Conservation (phyloP, 2,888 invertebrate species). For the Cantharis rufa region DNA sequence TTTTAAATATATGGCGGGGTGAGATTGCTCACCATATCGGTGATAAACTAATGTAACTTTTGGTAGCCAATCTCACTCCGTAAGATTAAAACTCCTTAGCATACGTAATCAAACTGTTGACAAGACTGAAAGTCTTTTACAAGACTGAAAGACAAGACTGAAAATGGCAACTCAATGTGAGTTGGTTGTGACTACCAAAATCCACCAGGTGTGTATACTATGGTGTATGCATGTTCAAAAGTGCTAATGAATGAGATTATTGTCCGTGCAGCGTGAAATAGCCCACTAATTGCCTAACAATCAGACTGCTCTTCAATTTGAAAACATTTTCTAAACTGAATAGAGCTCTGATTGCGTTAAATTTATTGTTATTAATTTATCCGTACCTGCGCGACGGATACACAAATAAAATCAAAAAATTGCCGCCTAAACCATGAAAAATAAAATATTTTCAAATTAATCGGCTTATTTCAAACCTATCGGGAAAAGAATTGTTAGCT, state of each 20-base stretch:
- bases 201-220: slow-evolving; percentile 19
- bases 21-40: neutral
- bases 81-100: neutral
- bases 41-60: neutral
- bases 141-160: too few relatives aligned
- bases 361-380: slow-evolving; percentile 31
- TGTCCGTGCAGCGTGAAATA: slow-evolving; percentile 54
- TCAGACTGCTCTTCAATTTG: slow-evolving; percentile 49
- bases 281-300: slow-evolving; percentile 55
- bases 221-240: slow-evolving; percentile 27
- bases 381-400: neutral
- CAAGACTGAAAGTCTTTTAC: too few relatives aligned
- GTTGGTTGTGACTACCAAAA: slow-evolving; percentile 22
- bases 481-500: slow-evolving; percentile 21
- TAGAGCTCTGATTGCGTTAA: slow-evolving; percentile 51
- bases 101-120: too few relatives aligned
- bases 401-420: neutral
- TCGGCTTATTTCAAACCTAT: slow-evolving; percentile 10
- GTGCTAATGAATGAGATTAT: slow-evolving; percentile 53
- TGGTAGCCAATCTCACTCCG: neutral
- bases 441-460: neutral
- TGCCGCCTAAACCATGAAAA: neutral
- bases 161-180: neutral
- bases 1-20: neutral
- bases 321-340: slow-evolving; percentile 51